These are phyloP conservation scores for Falco peregrinus DNA, from an alignment of 2,797 vertebrate genomes.

Conservation along the genomic window DNA sequence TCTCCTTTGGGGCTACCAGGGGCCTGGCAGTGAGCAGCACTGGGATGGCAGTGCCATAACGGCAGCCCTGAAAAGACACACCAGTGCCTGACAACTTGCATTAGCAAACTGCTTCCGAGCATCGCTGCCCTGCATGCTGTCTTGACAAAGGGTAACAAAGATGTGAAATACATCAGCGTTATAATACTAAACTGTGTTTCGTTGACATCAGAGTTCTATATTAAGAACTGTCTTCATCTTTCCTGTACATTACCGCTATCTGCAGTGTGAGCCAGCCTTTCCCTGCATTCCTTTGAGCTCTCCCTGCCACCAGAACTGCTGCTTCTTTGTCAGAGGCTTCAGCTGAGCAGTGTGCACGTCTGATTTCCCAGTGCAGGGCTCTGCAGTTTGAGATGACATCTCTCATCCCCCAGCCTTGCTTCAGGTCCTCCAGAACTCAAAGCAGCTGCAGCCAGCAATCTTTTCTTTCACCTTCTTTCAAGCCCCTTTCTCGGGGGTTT, in stretches of 20 bases:
- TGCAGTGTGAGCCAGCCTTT: neutral
- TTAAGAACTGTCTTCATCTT: neutral
- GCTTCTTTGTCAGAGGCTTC: neutral
- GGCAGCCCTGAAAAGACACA: rapidly evolving
- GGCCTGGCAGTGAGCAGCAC: rapidly evolving
- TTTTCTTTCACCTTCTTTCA: neutral
- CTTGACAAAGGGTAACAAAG: neutral
- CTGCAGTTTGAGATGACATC: neutral
- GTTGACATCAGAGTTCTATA: neutral
- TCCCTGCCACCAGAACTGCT: neutral
- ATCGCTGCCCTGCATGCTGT: rapidly evolving
- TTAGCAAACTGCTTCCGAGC: neutral
- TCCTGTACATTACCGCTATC: rapidly evolving
- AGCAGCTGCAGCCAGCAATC: neutral
- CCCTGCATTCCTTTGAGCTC: neutral
- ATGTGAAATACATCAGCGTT: neutral
- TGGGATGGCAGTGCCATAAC: neutral
- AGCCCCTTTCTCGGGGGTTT: neutral
- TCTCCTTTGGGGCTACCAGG: neutral
- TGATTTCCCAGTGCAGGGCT: neutral
- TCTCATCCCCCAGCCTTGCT: neutral
- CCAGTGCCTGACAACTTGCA: neutral
- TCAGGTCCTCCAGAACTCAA: neutral
- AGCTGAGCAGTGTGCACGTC: neutral
- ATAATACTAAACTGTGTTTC: neutral